Percentiles rank a stretch among this genome's conserved stretches.
Evolutionary conservation across 2,888 invertebrate species (phyloP).

Genomic region (Chymomyza fuscimana): DNA sequence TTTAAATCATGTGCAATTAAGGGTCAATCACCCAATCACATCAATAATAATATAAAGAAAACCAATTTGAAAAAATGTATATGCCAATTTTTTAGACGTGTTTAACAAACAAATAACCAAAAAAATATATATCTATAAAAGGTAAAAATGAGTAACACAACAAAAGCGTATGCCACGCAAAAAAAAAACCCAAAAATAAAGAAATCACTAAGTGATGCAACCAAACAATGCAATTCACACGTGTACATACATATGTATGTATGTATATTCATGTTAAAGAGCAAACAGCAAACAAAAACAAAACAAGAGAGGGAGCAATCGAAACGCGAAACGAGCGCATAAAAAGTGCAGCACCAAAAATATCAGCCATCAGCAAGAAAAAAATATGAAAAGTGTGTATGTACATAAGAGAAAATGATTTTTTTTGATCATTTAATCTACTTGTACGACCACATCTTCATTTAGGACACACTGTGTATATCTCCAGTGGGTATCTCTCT

Average conservation of each 20-base stretch:
- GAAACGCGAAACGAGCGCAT: conserved; percentile 30
- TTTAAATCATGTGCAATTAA: conserved; percentile 52
- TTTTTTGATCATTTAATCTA: conserved; percentile 43
- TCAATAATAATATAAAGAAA: conserved; percentile 27
- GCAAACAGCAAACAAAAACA: conserved; percentile 48
- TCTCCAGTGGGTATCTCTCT: neutral
- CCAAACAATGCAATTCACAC: conserved; percentile 6
- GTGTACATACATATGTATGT: conserved; percentile 2
- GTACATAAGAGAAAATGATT: conserved; percentile 53
- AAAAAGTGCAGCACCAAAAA: conserved; percentile 16
- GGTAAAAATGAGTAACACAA: conserved; percentile 22
- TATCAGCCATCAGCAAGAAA: conserved; percentile 36
- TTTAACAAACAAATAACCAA: neutral
- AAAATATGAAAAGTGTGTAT: conserved; percentile 22
- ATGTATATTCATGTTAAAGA: conserved; percentile 31
- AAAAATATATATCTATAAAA: conserved; percentile 16
- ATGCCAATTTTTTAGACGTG: neutral
- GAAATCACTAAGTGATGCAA: conserved; percentile 9
- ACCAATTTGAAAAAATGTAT: conserved; percentile 5
- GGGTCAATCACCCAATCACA: conserved; percentile 55
- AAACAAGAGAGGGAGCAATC: conserved; percentile 39
- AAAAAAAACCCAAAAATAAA: conserved; percentile 2
- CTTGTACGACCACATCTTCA: conserved; percentile 35
- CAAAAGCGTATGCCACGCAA: conserved; percentile 13
- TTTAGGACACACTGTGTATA: too few relatives aligned